Evolutionary conservation across 2,888 invertebrate species (phyloP).

Genomic region (Melitaea athalia): DNA sequence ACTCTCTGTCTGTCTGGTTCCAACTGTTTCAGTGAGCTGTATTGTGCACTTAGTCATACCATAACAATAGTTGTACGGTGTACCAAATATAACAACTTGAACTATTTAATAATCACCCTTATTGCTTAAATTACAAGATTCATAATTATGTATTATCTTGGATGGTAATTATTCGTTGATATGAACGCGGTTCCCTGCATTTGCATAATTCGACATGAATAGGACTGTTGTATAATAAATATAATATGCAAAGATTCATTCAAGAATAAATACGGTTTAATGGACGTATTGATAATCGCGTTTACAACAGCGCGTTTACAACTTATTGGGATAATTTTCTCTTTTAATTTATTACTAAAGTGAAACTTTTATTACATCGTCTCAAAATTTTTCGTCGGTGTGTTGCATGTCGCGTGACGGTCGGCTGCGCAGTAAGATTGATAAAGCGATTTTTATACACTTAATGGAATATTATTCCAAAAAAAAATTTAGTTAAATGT

Average conservation of each 20-base stretch:
- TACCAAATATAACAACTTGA: slow-evolving; percentile 19
- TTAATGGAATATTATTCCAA: too few relatives aligned
- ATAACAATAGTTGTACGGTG: slow-evolving; percentile 49
- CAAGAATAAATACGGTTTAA: slow-evolving; percentile 29
- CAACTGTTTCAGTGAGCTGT: slow-evolving; percentile 50
- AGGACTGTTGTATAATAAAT: slow-evolving; percentile 39
- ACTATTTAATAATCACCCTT: slow-evolving; percentile 11
- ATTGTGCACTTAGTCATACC: slow-evolving; percentile 56
- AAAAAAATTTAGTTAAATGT: too few relatives aligned
- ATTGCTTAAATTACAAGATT: not conserved
- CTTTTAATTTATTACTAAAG: not conserved
- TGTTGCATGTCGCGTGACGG: too few relatives aligned
- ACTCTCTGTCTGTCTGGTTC: slow-evolving; percentile 51
- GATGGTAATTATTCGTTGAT: slow-evolving; percentile 38
- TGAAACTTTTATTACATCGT: too few relatives aligned
- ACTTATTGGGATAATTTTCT: too few relatives aligned
- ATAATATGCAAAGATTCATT: slow-evolving; percentile 29
- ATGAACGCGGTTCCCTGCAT: slow-evolving; percentile 45
- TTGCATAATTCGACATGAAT: slow-evolving; percentile 63
- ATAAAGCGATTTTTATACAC: too few relatives aligned
- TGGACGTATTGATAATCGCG: not conserved
- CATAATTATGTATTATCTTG: slow-evolving; percentile 8
- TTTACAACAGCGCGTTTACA: not conserved
- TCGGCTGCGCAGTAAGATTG: too few relatives aligned
- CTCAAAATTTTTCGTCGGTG: too few relatives aligned